Conservation (phyloP, 2,113 vertebrate genomes). For the Xenopus borealis region DNA sequence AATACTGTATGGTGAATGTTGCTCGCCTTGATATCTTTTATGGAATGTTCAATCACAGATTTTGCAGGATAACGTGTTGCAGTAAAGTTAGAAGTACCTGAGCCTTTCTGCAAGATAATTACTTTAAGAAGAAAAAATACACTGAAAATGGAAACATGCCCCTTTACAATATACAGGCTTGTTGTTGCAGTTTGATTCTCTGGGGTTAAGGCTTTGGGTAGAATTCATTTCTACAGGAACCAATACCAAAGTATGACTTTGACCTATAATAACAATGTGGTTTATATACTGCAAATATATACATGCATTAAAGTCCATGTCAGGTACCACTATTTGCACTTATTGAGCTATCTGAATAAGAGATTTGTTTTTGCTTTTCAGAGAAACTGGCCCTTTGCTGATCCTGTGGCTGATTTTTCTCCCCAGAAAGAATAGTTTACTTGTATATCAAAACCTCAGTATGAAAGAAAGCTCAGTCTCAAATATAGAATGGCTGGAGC, state of each 20-base stretch:
- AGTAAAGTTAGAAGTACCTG: too few species aligned
- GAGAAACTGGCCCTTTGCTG: neutral
- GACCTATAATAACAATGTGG: neutral
- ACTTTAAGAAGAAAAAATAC: too few species aligned
- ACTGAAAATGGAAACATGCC: too few species aligned
- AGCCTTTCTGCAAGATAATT: too few species aligned
- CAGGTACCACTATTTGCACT: neutral
- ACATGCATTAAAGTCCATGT: neutral
- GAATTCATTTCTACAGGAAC: neutral
- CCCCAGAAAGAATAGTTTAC: neutral
- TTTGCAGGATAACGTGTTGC: too few species aligned
- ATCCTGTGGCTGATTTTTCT: neutral
- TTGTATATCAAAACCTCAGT: neutral
- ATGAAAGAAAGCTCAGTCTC: neutral
- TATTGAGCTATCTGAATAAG: neutral
- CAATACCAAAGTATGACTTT: neutral
- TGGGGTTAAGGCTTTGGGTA: conserved; percentile 1
- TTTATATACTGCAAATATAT: conserved; percentile 3
- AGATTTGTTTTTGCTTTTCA: neutral
- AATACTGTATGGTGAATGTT: too few species aligned
- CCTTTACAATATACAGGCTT: neutral
- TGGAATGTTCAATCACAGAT: too few species aligned
- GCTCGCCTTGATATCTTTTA: too few species aligned
- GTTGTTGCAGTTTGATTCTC: conserved; percentile 14
- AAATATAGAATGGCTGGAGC: neutral